A percentile compares a stretch with the other conserved stretches of the same genome.
phyloP scores from a whole-genome alignment of 2,888 invertebrate genomes.

The Melanostoma scalare region DNA sequence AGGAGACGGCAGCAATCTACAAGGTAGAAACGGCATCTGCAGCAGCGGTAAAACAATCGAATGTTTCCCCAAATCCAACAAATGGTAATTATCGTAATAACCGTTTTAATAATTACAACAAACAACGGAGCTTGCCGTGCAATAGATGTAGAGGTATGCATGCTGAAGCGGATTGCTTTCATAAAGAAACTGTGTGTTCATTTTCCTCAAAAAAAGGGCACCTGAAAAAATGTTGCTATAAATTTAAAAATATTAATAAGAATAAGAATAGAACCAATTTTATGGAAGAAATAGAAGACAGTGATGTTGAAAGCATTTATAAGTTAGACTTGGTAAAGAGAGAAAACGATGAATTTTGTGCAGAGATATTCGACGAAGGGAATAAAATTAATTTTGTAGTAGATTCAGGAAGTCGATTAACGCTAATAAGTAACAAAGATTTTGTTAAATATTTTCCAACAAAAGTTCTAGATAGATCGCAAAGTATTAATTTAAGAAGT shows the following conservation, averaged over 20 bases:
- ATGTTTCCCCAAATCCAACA: background rate
- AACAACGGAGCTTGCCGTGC: background rate
- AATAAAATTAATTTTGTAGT: conserved; percentile 9
- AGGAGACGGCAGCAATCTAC: background rate
- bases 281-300: conserved; percentile 7
- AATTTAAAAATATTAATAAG: conserved; percentile 7
- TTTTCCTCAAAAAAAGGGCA: conserved; percentile 61
- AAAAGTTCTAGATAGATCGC: background rate
- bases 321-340: conserved; percentile 5
- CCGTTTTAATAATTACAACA: background rate
- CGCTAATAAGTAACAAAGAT: background rate
- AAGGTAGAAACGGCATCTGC: background rate
- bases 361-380: background rate
- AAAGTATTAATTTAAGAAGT: conserved; percentile 1
- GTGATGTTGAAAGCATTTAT: conserved; percentile 10
- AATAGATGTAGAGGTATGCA: conserved; percentile 6
- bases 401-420: conserved; percentile 22
- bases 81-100: conserved; percentile 8
- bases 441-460: background rate
- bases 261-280: conserved; percentile 15
- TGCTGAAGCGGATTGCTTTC: conserved; percentile 2
- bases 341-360: background rate
- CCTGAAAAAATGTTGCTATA: conserved; percentile 62
- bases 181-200: conserved; percentile 13
- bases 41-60: background rate